Percentiles rank a stretch among this genome's conserved stretches.
These are phyloP conservation scores for Tortrix viridana DNA, from an alignment of 2,888 invertebrate species.

Conservation along the genomic window DNA sequence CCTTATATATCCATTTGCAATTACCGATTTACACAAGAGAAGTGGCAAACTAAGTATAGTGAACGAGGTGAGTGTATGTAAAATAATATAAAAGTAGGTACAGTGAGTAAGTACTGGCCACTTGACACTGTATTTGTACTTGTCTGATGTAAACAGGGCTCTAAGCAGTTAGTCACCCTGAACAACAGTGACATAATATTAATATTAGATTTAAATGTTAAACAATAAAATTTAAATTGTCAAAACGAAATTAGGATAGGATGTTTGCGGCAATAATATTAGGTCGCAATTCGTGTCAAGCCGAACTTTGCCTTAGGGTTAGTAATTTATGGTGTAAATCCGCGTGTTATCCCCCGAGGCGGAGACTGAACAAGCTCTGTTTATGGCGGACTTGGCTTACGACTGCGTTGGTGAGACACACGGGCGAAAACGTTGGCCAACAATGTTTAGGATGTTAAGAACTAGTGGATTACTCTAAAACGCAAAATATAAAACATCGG, in stretches of 20 bases:
- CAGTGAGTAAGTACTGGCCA: too few relatives aligned
- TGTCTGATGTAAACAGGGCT: too few relatives aligned
- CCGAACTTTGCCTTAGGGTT: conserved; percentile 51
- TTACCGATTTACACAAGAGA: too few relatives aligned
- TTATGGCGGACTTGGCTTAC: conserved; percentile 49
- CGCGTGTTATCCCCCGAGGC: conserved; percentile 55
- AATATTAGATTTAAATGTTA: neutral
- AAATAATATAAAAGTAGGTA: too few relatives aligned
- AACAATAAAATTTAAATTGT: conserved; percentile 24
- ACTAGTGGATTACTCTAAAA: too few relatives aligned
- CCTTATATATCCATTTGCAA: too few relatives aligned
- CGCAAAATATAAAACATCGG: neutral
- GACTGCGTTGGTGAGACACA: conserved; percentile 42
- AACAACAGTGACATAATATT: too few relatives aligned
- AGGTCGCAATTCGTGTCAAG: conserved; percentile 54
- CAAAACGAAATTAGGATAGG: conserved; percentile 23
- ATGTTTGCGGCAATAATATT: conserved; percentile 18
- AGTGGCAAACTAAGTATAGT: too few relatives aligned
- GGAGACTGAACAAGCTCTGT: conserved; percentile 54
- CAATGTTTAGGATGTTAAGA: too few relatives aligned
- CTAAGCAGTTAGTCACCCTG: too few relatives aligned
- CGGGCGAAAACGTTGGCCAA: conserved; percentile 13
- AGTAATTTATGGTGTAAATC: conserved; percentile 59
- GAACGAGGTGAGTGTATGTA: too few relatives aligned
- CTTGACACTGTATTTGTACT: too few relatives aligned